phyloP scores from a whole-genome alignment of 1,140 invertebrate species.

The Cotesia glomerata region DNA sequence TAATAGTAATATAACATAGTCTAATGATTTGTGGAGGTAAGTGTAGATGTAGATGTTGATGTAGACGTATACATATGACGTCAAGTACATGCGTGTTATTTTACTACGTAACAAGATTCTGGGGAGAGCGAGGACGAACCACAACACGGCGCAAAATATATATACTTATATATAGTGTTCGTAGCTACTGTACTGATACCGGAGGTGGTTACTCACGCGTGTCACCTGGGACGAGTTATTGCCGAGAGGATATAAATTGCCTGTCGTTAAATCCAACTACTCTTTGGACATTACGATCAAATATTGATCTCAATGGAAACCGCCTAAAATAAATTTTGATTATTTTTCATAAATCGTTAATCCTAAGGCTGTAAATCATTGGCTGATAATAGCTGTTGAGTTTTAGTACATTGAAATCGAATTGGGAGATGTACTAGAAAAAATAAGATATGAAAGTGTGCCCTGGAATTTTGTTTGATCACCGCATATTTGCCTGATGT shows the following conservation, averaged over 20 bases:
- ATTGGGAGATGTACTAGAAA: too few relatives aligned
- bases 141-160: neutral
- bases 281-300: neutral
- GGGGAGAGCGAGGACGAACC: neutral
- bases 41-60: neutral
- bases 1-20: too few relatives aligned
- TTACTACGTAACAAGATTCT: conserved; percentile 4
- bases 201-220: conserved; percentile 18
- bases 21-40: neutral
- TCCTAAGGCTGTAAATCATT: too few relatives aligned
- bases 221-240: conserved; percentile 20
- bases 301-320: neutral
- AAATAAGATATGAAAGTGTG: too few relatives aligned
- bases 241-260: conserved; percentile 28
- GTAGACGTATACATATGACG: neutral
- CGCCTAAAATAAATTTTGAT: neutral
- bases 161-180: neutral
- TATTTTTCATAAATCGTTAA: neutral
- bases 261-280: conserved; percentile 13
- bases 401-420: too few relatives aligned
- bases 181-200: neutral
- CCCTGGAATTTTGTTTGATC: too few relatives aligned
- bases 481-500: too few relatives aligned
- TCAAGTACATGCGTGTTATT: neutral
- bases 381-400: too few relatives aligned